Base-by-base conservation (phyloP, 2,797 vertebrate genomes). In the Leptodactylus fallax region DNA sequence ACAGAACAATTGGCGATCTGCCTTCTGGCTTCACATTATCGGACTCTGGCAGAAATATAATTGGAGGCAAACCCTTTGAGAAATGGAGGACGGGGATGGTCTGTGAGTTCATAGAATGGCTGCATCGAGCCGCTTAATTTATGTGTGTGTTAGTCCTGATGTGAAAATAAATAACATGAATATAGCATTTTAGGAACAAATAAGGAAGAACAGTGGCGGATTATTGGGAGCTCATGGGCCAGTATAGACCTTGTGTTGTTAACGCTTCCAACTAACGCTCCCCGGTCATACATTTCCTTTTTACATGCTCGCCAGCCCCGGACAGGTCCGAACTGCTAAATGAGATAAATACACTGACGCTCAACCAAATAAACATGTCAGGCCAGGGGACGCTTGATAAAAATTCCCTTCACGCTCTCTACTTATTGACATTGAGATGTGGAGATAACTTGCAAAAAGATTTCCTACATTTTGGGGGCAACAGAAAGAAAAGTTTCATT, bases 1-100 rank as follows among this genome's bases (percentile, higher is more conserved):
- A 89, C 88, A 71, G 85, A 89, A 86, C 88, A 89, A 89, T 86
- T 89, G 85, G 85, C 85, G 74, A 79, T 53, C 78, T 89, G 88
- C 88, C 85, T 67, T 67, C 72, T 89, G 88, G 87, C 83, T 81
- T n/a, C 27, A 49, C 36, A 25, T 25, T 60, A 69, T 81, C 60
- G 49, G 13, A 47, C 76, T 79, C 82, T 85, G 87, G 83, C 87
- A 89, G 83, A 71, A 79, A 85, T 36, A 82, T 86, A 86, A 89
- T 83, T 81, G 85, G 61, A 61, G 53, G 58, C 19, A 51, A 86
- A 65, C 55, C 85, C 87, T 63, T 63, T 5, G 83, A 88, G 76
- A 85, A n/a, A 55, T 78, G 84, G 65, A 60, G 79, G 83, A 56
- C 60, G 56, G 79, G 51, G 36, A 36, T 4, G 36, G 36, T 36